These are phyloP conservation scores for Danio albolineatus DNA, from an alignment of 2,797 vertebrate genomes.

Conservation along the genomic window DNA sequence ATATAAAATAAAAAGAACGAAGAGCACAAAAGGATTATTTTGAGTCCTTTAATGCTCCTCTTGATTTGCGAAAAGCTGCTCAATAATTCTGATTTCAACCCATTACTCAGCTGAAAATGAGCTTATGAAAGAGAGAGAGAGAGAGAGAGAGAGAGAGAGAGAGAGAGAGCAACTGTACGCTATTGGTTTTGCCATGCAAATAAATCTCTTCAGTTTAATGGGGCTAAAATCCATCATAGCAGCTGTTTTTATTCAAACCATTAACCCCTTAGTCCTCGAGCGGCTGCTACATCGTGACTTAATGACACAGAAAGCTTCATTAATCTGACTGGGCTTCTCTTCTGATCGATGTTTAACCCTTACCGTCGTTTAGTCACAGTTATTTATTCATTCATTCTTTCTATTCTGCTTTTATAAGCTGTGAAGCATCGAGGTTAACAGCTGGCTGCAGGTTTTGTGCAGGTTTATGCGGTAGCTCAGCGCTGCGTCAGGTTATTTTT, in stretches of 20 bases:
- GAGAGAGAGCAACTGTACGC: too few species aligned
- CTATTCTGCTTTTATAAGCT: background rate
- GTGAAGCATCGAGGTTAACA: background rate
- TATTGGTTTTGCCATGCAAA: slow-evolving; percentile 2
- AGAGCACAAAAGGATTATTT: background rate
- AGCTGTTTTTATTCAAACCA: slow-evolving; percentile 15
- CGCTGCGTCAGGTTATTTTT: background rate
- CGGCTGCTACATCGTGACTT: background rate
- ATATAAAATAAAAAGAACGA: background rate
- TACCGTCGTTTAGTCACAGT: background rate
- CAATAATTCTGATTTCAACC: slow-evolving; percentile 19
- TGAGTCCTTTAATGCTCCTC: background rate
- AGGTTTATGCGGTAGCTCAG: background rate
- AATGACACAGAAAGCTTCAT: slow-evolving; percentile 18
- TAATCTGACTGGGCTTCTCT: background rate
- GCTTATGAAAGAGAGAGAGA: background rate
- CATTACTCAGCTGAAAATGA: slow-evolving; percentile 19
- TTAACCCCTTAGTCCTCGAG: slow-evolving; percentile 19
- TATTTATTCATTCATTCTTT: background rate
- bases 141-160: too few species aligned
- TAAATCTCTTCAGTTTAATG: slow-evolving; percentile 29
- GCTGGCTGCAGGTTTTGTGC: background rate
- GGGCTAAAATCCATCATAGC: slow-evolving; percentile 27
- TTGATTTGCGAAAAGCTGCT: slow-evolving; percentile 14
- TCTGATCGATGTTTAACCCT: background rate